A percentile compares a stretch with the other conserved stretches of the same genome.
Evolutionary conservation across 2,113 vertebrate genomes (phyloP).

Genomic region (Apaloderma vittatum): DNA sequence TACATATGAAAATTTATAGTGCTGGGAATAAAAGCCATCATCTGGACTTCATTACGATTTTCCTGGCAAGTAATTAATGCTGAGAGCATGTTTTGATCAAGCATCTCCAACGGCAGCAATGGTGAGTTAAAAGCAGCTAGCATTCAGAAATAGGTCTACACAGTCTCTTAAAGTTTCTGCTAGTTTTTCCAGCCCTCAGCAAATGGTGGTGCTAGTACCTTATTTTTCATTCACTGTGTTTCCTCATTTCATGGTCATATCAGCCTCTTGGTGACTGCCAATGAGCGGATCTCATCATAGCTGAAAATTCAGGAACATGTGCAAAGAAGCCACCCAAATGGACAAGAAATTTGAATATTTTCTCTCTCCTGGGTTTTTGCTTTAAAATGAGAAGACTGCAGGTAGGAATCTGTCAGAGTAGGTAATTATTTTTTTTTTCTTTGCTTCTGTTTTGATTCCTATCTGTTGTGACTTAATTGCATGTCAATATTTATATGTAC

Average conservation of each 20-base stretch:
- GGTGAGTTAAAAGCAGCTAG: conserved; percentile 11
- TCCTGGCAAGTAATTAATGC: conserved; percentile 57
- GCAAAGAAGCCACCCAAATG: conserved; percentile 76
- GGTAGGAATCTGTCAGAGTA: conserved; percentile 75
- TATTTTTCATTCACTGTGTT: conserved; percentile 78
- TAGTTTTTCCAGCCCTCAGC: conserved; percentile 80
- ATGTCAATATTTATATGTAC: conserved; percentile 38
- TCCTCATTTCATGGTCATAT: conserved; percentile 83
- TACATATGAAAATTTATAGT: conserved; percentile 45
- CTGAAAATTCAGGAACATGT: conserved; percentile 81
- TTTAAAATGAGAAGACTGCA: conserved; percentile 76
- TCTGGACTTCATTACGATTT: conserved; percentile 48
- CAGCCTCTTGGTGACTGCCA: conserved; percentile 78
- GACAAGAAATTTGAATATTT: conserved; percentile 70
- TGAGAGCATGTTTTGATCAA: conserved; percentile 33
- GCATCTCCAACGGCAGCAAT: neutral
- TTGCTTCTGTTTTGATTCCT: conserved; percentile 57
- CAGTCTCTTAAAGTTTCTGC: conserved; percentile 30
- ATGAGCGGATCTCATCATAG: conserved; percentile 76
- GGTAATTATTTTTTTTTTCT: conserved; percentile 63
- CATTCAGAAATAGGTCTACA: neutral
- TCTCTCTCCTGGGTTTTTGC: conserved; percentile 54
- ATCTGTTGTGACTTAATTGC: conserved; percentile 58
- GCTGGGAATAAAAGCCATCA: conserved; percentile 32
- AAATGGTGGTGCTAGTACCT: conserved; percentile 86